Evolutionary conservation across 2,113 vertebrate genomes (phyloP), one percentile per base, ranked within the genome.

Genomic region (Ailuropoda melanoleuca): DNA sequence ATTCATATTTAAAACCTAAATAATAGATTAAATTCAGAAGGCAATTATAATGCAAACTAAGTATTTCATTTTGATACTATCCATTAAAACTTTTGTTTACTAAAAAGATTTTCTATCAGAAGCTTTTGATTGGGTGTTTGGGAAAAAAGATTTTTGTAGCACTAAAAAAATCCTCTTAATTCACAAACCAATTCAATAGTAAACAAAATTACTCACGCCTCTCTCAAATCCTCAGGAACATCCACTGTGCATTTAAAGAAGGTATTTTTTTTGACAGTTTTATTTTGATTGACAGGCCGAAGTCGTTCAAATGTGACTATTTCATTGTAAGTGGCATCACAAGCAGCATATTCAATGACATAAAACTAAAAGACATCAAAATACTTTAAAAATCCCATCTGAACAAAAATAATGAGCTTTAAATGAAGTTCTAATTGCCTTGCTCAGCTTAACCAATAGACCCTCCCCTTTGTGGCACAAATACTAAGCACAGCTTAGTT

Each of bases 301-400:
- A 99, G 99, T 95, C 99, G 98, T 96, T 99, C 99, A 0, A 99
- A 99, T 93, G 99, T 99, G 96, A 99, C 99, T 92, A 99, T 99
- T 98, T 99, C 99, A 97, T 99, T 99, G 97, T 99, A 99, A 96
- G 99, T 99, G 98, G 99, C 99, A 98, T 99, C 99, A 98, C 99
- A 99, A 97, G 99, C 99, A 99, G 99, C 99, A 95, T 99, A 99
- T 95, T 99, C 99, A 97, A 99, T 99, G 97, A 99, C 99, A 62
- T 99, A 99, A 93, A 99, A 99, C 99, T 99, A 96, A 0, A 95
- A 92, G 91, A 98, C 87, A 98, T 39, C 77, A 98, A 94, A 97
- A 95, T 62, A 97, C 88, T 97, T 97, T 97, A 48, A 97, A 98
- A 97, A 90, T 97, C 70, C 91, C 68, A 93, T 89, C 17, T 74